Base-by-base conservation (phyloP, 2,888 invertebrate species). In the Sicus ferrugineus region DNA sequence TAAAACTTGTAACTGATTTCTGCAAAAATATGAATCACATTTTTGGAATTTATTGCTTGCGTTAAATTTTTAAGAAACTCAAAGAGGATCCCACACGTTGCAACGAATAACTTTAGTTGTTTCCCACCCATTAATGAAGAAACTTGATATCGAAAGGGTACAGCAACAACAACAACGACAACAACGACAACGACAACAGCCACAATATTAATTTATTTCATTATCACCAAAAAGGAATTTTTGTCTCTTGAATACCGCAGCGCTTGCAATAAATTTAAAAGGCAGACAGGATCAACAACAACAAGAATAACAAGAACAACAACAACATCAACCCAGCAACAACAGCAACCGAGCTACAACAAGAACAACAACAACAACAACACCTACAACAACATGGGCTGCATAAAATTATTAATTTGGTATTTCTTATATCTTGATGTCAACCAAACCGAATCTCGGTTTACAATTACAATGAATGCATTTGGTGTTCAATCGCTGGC, bases 121-220 rank as follows among this genome's bases (percentile, higher is more conserved):
- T 34, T 34, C 34, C 14, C 34, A 34, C 34, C 42, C 1, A 4
- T 16, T 42, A 9, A 42, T 14, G n/a, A 42, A 42, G 42, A 4
- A 42, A 42, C 16, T 28, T 23, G 26, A 28, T 46, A 46, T 46
- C 23, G 46, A 23, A 9, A 42, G 42, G 26, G 23, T 46, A 21
- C 23, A 16, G 4, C 26, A 63, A 42, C 61, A 58, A 58, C 31
- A 48, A 30, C 54, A 67, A n/a, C 56, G 28, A 42, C 9, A 38
- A 46, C 65, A 65, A 23, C 61, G 64, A 11, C 54, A 67, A 28
- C 34, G 16, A 72, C 59, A 31, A 56, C 58, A 68, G 42, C 61
- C 14, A 62, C 62, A 67, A 64, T 21, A n/a, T 16, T 28, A 31
- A 66, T 42, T 42, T 9, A 42, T 42, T 42, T 9, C 42, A 16